Evolutionary conservation across 2,113 vertebrate genomes (phyloP), one percentile per base, ranked within the genome.

Genomic region (Paramisgurnus dabryanus): DNA sequence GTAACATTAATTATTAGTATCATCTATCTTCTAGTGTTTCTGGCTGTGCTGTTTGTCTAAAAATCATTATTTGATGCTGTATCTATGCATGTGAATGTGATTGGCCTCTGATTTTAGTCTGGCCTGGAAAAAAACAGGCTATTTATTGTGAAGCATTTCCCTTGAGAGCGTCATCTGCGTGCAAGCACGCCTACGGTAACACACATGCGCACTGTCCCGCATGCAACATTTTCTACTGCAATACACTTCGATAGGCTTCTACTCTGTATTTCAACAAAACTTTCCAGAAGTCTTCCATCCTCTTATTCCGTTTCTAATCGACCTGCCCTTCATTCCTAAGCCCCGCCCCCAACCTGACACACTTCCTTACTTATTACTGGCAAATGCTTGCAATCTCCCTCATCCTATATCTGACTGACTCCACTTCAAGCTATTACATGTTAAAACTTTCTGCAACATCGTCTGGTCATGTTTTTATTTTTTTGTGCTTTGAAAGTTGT

Each of bases 371-470:
- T 68, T 57, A 76, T 73, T 41, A 65, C 41, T 61, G 13, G 27
- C 61, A 65, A 76, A 65, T 34, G 27, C 27, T 34, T 34, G 27
- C 13, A 17, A 18, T 58, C 55, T 18, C 10, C 10, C 55, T 5
- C 17, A n/a, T 68, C 58, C 27, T 77, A 67, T 55, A 39, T 57
- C 58, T 65, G 76, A 75, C 61, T 57, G 83, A 70, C 65, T 45
- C 40, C 67, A 85, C 68, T 49, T 41, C 8, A 61, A 49, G 75
- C 67, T 74, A 87, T 85, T 88, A 89, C 86, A 89, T 47, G 79
- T 88, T 91, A 91, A 91, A 90, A 91, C 81, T 83, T 73, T 86
- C 55, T 91, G 83, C 78, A 67, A 76, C 78, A 69, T 79, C 90
- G 83, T 11, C 61, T 66, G 40, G 6, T 63, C 10, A 15, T 64